Evolutionary conservation across 1,140 invertebrate genomes (phyloP).

Genomic region (Lepidurus arcticus): DNA sequence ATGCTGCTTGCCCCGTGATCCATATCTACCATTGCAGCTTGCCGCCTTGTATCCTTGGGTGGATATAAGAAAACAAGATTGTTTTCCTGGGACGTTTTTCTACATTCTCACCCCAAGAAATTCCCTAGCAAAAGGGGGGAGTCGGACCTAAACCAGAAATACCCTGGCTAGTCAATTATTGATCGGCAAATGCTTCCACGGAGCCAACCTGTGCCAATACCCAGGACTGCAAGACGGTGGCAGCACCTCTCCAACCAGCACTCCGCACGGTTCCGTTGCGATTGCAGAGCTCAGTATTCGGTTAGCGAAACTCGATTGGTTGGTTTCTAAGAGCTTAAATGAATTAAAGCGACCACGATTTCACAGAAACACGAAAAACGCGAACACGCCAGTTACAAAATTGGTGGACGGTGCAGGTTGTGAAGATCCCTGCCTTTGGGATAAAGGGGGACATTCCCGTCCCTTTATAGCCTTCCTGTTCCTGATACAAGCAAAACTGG

Average conservation of each 20-base stretch:
- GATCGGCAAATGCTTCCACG: neutral
- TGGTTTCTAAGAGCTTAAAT: neutral
- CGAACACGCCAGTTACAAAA: too few species aligned
- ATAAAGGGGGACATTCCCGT: neutral
- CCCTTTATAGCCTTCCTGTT: neutral
- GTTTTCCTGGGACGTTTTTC: neutral
- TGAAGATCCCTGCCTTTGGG: neutral
- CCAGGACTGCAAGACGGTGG: neutral
- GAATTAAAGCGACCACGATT: neutral
- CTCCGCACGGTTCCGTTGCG: neutral
- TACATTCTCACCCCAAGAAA: neutral
- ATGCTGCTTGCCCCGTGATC: too few species aligned
- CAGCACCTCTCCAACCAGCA: neutral
- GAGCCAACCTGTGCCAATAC: neutral
- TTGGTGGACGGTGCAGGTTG: too few species aligned
- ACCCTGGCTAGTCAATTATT: conserved; percentile 11
- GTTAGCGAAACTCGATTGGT: neutral
- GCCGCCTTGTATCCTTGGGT: too few species aligned
- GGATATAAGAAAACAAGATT: too few species aligned
- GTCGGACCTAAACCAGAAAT: neutral
- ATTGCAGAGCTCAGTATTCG: neutral
- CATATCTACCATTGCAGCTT: too few species aligned
- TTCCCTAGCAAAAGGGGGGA: neutral
- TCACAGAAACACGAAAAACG: neutral
- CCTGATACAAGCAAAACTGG: neutral